Conservation (phyloP, 2,797 vertebrate species). For the Melanotaenia nigrans region DNA sequence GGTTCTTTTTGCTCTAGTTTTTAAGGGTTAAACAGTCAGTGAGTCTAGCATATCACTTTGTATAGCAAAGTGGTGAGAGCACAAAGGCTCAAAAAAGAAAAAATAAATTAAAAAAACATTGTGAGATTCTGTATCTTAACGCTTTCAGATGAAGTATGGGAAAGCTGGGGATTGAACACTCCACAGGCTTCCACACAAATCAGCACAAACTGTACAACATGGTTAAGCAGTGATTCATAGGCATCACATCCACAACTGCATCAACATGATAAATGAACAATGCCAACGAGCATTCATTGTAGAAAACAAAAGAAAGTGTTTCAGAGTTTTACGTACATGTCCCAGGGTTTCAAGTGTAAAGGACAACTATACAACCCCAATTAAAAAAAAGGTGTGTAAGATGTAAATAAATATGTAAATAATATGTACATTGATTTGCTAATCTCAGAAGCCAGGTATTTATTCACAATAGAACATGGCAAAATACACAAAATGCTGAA, state of each 20-base stretch:
- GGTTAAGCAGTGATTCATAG: too few relatives aligned
- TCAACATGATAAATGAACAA: neutral
- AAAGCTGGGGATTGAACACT: neutral
- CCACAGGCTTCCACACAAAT: too few relatives aligned
- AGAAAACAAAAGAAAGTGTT: neutral
- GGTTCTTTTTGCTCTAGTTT: neutral
- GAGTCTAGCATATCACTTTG: neutral
- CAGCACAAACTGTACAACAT: neutral
- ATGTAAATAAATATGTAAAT: too few relatives aligned
- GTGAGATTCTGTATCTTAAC: neutral
- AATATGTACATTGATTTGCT: too few relatives aligned
- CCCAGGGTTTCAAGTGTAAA: neutral
- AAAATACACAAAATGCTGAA: too few relatives aligned
- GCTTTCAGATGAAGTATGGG: neutral
- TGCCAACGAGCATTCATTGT: too few relatives aligned
- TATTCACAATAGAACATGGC: neutral
- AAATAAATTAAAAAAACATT: neutral
- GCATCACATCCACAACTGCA: neutral
- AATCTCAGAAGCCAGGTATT: neutral
- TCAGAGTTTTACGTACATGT: neutral
- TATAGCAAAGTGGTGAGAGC: neutral
- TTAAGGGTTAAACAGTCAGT: neutral
- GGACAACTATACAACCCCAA: neutral
- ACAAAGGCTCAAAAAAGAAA: neutral
- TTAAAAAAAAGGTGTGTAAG: too few relatives aligned